Evolutionary conservation across 2,113 vertebrate species (phyloP).

Genomic region (human): DNA sequence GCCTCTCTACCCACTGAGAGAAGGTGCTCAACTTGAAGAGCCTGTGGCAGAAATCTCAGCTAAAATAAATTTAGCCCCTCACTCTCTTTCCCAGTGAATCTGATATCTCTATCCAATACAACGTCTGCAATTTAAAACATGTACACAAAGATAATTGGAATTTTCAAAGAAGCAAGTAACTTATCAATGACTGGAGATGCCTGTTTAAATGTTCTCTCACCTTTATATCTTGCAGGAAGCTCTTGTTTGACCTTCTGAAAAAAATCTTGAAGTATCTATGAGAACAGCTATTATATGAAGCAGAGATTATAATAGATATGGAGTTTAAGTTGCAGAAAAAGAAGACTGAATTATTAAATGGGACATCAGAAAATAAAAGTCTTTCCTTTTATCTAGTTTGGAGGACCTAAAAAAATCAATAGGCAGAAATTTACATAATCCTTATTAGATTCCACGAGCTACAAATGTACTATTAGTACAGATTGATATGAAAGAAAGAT

Average conservation of each 20-base stretch:
- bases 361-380: not conserved
- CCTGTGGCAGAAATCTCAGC: not conserved
- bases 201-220: not conserved
- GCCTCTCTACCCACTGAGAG: not conserved
- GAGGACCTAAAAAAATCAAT: not conserved
- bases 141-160: not conserved
- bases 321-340: not conserved
- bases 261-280: not conserved
- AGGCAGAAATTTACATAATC: not conserved
- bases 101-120: not conserved
- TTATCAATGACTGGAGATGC: not conserved
- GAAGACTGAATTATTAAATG: not conserved
- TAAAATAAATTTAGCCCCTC: not conserved
- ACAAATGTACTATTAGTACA: not conserved
- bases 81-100: not conserved
- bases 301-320: not conserved
- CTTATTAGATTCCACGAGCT: not conserved
- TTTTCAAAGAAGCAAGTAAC: slow-evolving; percentile 40
- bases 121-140: not conserved
- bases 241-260: slow-evolving; percentile 29
- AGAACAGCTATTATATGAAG: not conserved
- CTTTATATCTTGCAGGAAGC: not conserved
- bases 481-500: not conserved
- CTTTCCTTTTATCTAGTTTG: not conserved
- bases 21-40: slow-evolving; percentile 15